Percentiles rank a stretch among this genome's conserved stretches.
Evolutionary conservation across 2,797 vertebrate genomes (phyloP).

Genomic region (Anableps anableps): DNA sequence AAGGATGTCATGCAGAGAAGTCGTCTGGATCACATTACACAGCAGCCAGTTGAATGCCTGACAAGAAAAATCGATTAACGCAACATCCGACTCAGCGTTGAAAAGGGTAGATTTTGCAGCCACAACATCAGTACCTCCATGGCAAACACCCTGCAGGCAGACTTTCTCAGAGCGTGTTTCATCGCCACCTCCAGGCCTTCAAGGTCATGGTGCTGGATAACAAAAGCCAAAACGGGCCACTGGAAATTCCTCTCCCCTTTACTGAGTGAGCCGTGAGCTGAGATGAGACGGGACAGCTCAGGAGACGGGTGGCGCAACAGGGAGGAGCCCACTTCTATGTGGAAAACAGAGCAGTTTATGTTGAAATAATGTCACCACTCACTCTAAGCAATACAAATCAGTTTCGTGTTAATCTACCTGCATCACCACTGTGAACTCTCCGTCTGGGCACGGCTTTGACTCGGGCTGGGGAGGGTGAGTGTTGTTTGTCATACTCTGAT

Average conservation of each 20-base stretch:
- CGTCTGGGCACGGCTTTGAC: slow-evolving; percentile 97
- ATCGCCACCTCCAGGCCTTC: slow-evolving; percentile 99
- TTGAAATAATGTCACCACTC: not conserved
- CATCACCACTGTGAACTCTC: slow-evolving; percentile 97
- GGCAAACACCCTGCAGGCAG: slow-evolving; percentile 97
- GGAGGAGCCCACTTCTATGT: slow-evolving; percentile 95
- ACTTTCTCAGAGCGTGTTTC: slow-evolving; percentile 97
- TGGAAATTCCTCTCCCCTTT: slow-evolving; percentile 99
- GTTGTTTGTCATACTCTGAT: slow-evolving; percentile 98
- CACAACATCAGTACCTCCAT: slow-evolving; percentile 89
- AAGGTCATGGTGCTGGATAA: slow-evolving; percentile 98
- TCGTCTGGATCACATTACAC: slow-evolving; percentile 99
- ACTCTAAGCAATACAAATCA: not conserved
- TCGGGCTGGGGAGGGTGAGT: slow-evolving; percentile 93
- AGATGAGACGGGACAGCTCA: slow-evolving; percentile 97
- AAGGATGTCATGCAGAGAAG: slow-evolving; percentile 96
- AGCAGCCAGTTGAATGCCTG: slow-evolving; percentile 99
- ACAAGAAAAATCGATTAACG: slow-evolving; percentile 8
- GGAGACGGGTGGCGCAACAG: slow-evolving; percentile 97
- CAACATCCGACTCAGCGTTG: not conserved
- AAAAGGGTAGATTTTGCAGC: not conserved
- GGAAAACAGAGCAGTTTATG: slow-evolving; percentile 3
- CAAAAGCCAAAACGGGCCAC: slow-evolving; percentile 98
- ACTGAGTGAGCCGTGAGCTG: slow-evolving; percentile 96
- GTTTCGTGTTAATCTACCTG: slow-evolving; percentile 78